Evolutionary conservation across 1,140 invertebrate species (phyloP).

Genomic region (Euwallacea similis): DNA sequence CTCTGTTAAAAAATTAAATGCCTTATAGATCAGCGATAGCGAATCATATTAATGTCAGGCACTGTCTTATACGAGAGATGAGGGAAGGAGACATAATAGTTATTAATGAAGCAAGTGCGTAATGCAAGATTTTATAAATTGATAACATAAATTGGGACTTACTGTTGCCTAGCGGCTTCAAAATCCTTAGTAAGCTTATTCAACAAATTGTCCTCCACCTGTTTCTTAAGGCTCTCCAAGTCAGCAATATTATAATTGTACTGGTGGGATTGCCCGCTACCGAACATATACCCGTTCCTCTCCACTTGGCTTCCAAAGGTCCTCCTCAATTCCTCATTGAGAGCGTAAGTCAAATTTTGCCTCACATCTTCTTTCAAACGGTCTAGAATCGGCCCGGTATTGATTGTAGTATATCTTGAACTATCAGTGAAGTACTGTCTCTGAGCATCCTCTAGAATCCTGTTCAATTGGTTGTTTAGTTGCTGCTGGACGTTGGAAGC

Average conservation of each 20-base stretch:
- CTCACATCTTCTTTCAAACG: conserved; percentile 43
- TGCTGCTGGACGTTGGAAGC: conserved; percentile 44
- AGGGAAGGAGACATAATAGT: too few species aligned
- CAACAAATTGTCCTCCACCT: conserved; percentile 48
- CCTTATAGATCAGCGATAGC: too few species aligned
- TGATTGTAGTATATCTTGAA: conserved; percentile 19
- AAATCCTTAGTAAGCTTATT: conserved; percentile 45
- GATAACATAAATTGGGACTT: not conserved
- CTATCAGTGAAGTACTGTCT: conserved; percentile 39
- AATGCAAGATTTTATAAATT: too few species aligned
- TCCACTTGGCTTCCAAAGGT: conserved; percentile 45
- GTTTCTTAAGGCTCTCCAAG: conserved; percentile 46
- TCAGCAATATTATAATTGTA: conserved; percentile 48
- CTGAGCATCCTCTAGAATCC: conserved; percentile 38
- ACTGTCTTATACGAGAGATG: too few species aligned
- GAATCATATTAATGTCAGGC: too few species aligned
- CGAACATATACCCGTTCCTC: conserved; percentile 44
- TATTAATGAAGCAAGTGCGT: too few species aligned
- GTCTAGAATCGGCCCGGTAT: conserved; percentile 39
- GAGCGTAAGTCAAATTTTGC: conserved; percentile 45
- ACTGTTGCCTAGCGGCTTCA: conserved; percentile 33
- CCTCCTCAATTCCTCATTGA: conserved; percentile 44
- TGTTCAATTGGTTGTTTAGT: conserved; percentile 42
- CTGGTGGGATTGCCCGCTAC: conserved; percentile 28
- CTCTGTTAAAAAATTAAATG: too few species aligned